Evolutionary conservation across 2,113 vertebrate genomes (phyloP).

Genomic region (Lophotis ruficrista): DNA sequence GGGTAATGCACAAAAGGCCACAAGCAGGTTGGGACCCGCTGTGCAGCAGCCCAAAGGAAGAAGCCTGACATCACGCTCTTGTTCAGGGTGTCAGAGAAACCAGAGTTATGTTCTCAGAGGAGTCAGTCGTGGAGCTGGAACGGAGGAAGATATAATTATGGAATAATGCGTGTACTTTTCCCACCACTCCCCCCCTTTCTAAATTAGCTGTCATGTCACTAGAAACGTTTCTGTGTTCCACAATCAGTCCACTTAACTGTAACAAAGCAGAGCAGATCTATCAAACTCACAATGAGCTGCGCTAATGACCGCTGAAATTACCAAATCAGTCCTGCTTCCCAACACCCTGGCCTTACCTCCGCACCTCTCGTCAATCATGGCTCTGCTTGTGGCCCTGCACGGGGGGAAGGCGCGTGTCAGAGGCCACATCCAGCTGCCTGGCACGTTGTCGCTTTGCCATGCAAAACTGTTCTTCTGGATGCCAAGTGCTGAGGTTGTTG

Average conservation of each 20-base stretch:
- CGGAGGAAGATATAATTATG: conserved; percentile 40
- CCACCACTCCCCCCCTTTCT: conserved; percentile 38
- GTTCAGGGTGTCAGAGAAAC: neutral
- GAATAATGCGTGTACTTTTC: conserved; percentile 66
- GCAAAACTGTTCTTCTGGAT: neutral
- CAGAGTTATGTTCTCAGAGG: conserved; percentile 36
- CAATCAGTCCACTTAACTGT: conserved; percentile 74
- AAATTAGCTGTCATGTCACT: conserved; percentile 74
- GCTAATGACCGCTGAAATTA: conserved; percentile 70
- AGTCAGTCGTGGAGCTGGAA: conserved; percentile 16
- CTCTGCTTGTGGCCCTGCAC: neutral
- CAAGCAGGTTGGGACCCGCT: neutral
- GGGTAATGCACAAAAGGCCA: neutral
- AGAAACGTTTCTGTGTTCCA: conserved; percentile 67
- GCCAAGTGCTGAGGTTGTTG: neutral
- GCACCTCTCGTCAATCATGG: neutral
- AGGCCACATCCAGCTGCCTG: neutral
- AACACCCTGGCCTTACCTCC: conserved; percentile 14
- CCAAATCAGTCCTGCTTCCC: conserved; percentile 45
- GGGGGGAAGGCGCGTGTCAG: fast-evolving
- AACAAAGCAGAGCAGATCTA: conserved; percentile 70
- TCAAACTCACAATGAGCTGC: conserved; percentile 62
- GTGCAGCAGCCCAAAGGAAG: neutral
- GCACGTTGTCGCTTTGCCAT: fast-evolving
- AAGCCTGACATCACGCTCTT: neutral